These are phyloP conservation scores for Macrostomum lignano DNA, from an alignment of 1,140 invertebrate genomes.

Conservation along the genomic window DNA sequence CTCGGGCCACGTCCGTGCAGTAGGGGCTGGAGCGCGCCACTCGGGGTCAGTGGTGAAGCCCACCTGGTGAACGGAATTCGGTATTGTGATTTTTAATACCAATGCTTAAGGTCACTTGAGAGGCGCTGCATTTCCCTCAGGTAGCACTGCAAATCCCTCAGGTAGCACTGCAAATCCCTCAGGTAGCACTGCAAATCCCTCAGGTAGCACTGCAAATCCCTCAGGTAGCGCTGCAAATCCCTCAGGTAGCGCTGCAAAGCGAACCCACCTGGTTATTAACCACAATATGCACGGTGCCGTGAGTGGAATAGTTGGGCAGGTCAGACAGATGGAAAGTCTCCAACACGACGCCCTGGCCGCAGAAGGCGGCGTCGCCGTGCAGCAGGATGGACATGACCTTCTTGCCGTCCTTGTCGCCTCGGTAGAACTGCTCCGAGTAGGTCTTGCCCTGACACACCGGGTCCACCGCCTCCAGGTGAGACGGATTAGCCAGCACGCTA, in stretches of 20 bases:
- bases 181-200: too few species aligned
- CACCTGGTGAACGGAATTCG: slow-evolving; percentile 31
- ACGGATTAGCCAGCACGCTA: slow-evolving; percentile 91
- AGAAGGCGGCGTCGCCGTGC: slow-evolving; percentile 93
- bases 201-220: too few species aligned
- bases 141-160: too few species aligned
- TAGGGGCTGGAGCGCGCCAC: slow-evolving; percentile 83
- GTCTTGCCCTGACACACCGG: slow-evolving; percentile 72
- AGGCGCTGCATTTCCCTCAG: too few species aligned
- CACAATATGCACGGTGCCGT: slow-evolving; percentile 89
- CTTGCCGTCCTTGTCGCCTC: slow-evolving; percentile 3
- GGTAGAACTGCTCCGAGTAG: slow-evolving; percentile 82
- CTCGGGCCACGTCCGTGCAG: slow-evolving; percentile 89
- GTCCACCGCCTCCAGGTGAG: slow-evolving; percentile 86
- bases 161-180: too few species aligned
- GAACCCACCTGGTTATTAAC: slow-evolving; percentile 55
- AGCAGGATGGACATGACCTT: slow-evolving; percentile 34
- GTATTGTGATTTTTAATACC: too few species aligned
- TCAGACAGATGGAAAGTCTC: slow-evolving; percentile 96
- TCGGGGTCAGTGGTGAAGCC: slow-evolving; percentile 90
- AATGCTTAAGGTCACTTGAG: too few species aligned
- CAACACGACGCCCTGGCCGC: slow-evolving; percentile 85
- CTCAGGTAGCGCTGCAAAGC: background rate
- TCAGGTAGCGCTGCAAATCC: too few species aligned
- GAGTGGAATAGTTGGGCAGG: slow-evolving; percentile 81